These are phyloP conservation scores for Alcedo quadribrachys DNA, from an alignment of 2,797 vertebrate genomes.

Conservation along the genomic window DNA sequence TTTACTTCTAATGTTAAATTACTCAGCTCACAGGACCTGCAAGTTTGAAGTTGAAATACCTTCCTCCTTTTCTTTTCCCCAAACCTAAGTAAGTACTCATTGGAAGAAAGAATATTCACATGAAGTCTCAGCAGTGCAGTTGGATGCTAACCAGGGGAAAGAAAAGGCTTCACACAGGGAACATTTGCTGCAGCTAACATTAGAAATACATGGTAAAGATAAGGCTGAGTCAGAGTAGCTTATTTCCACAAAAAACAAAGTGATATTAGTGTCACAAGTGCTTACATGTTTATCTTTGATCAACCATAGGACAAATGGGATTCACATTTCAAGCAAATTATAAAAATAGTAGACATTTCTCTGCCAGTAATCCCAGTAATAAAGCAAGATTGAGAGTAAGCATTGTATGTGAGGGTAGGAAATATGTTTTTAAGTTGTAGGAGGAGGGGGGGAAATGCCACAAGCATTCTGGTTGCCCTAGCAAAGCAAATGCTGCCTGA, in stretches of 20 bases:
- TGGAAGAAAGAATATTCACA: not conserved
- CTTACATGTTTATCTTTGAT: constrained; percentile 6
- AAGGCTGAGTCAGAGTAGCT: not conserved
- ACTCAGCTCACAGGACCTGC: not conserved
- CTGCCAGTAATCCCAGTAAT: not conserved
- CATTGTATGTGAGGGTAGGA: not conserved
- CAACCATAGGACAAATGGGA: not conserved
- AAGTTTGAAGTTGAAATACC: not conserved
- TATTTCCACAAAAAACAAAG: not conserved
- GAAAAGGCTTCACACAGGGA: not conserved
- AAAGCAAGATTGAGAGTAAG: not conserved
- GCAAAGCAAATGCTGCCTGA: constrained; percentile 20
- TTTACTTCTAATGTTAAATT: not conserved
- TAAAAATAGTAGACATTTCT: constrained; percentile 19
- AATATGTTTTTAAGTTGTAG: not conserved
- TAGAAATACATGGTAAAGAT: constrained; percentile 7
- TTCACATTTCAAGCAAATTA: constrained; percentile 4
- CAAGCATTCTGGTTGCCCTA: not conserved
- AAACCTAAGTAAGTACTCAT: not conserved
- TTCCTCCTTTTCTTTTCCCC: not conserved
- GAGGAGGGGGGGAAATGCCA: not conserved
- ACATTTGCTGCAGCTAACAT: not conserved
- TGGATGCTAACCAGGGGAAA: not conserved
- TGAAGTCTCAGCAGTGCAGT: not conserved
- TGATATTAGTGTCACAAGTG: not conserved